Evolutionary conservation across 1,140 invertebrate species (phyloP), one percentile per base, ranked within the genome.

Genomic region (Vanessa tameamea): DNA sequence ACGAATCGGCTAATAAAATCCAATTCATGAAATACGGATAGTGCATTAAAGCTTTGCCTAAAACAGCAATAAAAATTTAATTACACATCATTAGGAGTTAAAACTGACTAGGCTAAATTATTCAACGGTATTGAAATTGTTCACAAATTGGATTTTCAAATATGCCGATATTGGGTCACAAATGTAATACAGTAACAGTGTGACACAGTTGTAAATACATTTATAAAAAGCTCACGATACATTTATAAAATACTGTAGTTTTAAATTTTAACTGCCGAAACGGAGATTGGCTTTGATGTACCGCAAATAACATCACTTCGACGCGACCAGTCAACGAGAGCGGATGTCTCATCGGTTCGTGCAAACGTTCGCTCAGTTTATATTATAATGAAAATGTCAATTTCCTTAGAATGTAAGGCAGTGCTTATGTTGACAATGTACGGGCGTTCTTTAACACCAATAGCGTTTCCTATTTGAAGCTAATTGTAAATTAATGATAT

Each of bases 331-430:
- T 81, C 82, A 78, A 81, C 72, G 76, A 74, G 82, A 75, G 72
- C 74, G 77, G 82, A 83, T 85, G 82, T 85, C 73, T 74, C 68
- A 74, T 69, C 76, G 82, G 79, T 78, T 72, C 59, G 81, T 74
- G 74, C 64, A 84, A 79, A 73, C 81, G 73, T 78, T 79, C 78
- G 73, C 79, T 81, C 74, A 76, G 82, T 72, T 59, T 57, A 43
- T 71, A 57, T 70, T 57, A 76, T 68, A 23, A 81, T 79, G 79
- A 70, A 75, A 69, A 66, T 79, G 77, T 78, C 82, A 75, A 69
- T 73, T 82, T 81, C 85, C 86, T 88, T 87, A 90, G 72, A 79
- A 83, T 83, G 72, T 88, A 91, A 92, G 90, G 90, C 90, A 92
- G 90, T 92, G 90, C 82, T 87, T 73, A 82, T 78, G 72, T 83